These are phyloP conservation scores for Daubentonia madagascariensis DNA, from an alignment of 2,113 vertebrate species.

Conservation along the genomic window DNA sequence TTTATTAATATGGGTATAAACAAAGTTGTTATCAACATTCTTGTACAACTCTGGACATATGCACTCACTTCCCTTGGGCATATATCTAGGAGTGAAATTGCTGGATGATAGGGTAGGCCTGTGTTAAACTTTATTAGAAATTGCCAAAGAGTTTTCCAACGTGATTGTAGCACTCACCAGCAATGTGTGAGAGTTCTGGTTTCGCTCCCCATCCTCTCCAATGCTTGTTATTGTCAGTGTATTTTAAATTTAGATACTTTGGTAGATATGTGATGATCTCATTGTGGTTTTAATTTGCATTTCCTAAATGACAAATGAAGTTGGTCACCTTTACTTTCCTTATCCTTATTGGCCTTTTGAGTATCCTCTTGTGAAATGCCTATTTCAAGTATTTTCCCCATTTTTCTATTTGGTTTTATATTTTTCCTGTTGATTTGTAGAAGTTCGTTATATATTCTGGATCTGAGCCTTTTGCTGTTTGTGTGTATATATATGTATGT, in stretches of 20 bases:
- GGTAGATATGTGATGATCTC: not conserved
- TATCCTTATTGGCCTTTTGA: not conserved
- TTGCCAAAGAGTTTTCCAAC: not conserved
- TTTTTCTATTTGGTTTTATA: constrained; percentile 3
- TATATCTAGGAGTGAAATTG: not conserved
- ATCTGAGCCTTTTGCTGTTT: not conserved
- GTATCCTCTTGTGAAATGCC: not conserved
- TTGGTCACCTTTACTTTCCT: not conserved
- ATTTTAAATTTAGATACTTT: not conserved
- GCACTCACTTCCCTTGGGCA: not conserved
- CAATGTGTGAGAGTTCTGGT: not conserved
- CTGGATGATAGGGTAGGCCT: not conserved
- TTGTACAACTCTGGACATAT: not conserved
- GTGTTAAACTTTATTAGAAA: not conserved
- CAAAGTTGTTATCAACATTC: not conserved
- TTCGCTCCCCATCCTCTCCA: not conserved
- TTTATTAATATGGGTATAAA: not conserved
- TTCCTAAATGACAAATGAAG: not conserved
- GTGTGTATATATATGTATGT: not conserved
- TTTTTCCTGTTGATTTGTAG: constrained; percentile 1
- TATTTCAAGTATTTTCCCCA: not conserved
- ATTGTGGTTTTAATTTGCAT: not conserved
- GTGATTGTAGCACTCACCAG: not conserved
- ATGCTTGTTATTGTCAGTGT: not conserved
- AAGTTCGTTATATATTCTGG: not conserved